These are phyloP conservation scores for Himalopsyche phryganea DNA, from an alignment of 1,140 invertebrate genomes.

Conservation along the genomic window DNA sequence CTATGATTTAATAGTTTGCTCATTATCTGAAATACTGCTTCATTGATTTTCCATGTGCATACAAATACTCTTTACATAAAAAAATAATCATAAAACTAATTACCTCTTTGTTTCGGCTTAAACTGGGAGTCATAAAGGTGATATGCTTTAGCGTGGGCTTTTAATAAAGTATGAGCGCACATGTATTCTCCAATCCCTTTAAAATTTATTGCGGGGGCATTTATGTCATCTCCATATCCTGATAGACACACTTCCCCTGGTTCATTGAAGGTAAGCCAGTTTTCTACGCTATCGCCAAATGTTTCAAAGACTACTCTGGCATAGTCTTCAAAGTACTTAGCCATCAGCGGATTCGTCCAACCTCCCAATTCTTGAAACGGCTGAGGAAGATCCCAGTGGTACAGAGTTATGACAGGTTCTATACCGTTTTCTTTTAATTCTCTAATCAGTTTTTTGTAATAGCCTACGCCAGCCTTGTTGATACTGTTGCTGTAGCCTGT, in stretches of 20 bases:
- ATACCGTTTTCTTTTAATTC: constrained; percentile 50
- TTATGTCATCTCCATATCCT: constrained; percentile 40
- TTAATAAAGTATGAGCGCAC: constrained; percentile 51
- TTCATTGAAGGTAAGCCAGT: constrained; percentile 43
- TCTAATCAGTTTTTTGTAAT: constrained; percentile 34
- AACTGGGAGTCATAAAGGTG: constrained; percentile 59
- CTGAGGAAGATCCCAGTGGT: constrained; percentile 38
- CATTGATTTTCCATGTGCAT: no score
- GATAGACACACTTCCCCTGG: constrained; percentile 33
- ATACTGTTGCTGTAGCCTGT: constrained; percentile 38
- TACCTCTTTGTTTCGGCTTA: constrained; percentile 56
- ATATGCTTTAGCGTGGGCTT: constrained; percentile 54
- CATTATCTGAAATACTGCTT: no score
- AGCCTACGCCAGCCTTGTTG: constrained; percentile 29
- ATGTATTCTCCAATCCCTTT: constrained; percentile 47
- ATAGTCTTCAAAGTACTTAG: constrained; percentile 47
- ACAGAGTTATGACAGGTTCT: constrained; percentile 37
- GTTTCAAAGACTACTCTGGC: constrained; percentile 42
- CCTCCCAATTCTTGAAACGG: constrained; percentile 32
- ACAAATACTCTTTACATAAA: not conserved
- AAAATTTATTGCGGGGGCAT: constrained; percentile 41
- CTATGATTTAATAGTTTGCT: no score
- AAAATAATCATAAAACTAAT: constrained; percentile 26
- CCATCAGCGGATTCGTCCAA: constrained; percentile 36
- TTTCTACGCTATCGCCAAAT: constrained; percentile 43